phyloP scores from a whole-genome alignment of 2,797 vertebrate species.

The Neopelma chrysocephalum region DNA sequence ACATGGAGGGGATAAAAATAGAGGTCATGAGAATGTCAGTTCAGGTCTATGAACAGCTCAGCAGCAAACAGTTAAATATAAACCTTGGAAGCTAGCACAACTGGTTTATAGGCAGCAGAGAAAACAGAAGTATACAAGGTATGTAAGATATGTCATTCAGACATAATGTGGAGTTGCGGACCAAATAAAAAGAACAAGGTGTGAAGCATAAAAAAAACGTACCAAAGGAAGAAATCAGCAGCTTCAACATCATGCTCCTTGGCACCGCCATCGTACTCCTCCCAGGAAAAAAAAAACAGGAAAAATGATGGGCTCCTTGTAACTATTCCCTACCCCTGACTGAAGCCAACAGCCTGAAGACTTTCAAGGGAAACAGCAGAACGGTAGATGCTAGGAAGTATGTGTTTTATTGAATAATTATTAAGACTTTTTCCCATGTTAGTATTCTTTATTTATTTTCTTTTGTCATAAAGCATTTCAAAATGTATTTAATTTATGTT shows the following conservation, averaged over 20 bases:
- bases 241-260: neutral
- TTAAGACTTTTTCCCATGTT: neutral
- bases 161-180: neutral
- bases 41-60: neutral
- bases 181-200: neutral
- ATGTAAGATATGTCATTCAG: neutral
- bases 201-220: neutral
- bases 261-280: fast-evolving
- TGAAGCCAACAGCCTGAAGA: neutral
- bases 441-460: neutral
- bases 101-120: neutral
- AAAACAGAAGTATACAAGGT: neutral
- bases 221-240: neutral
- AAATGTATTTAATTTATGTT: neutral
- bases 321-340: neutral
- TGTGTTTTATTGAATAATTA: neutral
- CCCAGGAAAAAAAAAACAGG: neutral
- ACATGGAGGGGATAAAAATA: neutral
- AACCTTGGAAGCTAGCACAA: neutral
- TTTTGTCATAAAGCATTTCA: neutral
- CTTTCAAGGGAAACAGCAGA: neutral
- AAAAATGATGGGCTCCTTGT: neutral
- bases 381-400: neutral
- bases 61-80: neutral
- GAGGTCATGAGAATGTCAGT: neutral